Conservation (phyloP, 1,140 invertebrate species). For the Drosophila ficusphila region DNA sequence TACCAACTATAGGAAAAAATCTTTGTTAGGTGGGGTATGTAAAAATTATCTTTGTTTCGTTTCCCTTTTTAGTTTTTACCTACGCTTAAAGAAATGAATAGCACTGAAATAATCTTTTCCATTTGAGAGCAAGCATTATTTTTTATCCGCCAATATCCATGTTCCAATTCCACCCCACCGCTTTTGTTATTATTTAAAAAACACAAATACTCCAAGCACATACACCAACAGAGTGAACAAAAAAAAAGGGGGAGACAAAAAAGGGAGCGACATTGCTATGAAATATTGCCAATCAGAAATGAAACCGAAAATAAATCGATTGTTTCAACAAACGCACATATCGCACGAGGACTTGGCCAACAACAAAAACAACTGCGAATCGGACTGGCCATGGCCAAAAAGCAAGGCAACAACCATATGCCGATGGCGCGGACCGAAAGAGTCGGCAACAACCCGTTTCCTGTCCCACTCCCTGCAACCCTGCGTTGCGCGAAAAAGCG, state of each 20-base stretch:
- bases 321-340: slow-evolving; percentile 71
- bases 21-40: no score
- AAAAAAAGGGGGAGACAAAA: slow-evolving; percentile 11
- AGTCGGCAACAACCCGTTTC: slow-evolving; percentile 11
- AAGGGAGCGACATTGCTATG: slow-evolving; percentile 58
- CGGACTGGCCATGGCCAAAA: slow-evolving; percentile 27
- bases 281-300: slow-evolving; percentile 83
- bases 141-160: not conserved
- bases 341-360: slow-evolving; percentile 35
- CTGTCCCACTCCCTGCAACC: slow-evolving; percentile 36
- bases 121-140: slow-evolving; percentile 3
- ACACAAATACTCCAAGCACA: slow-evolving; percentile 27
- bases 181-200: slow-evolving; percentile 38
- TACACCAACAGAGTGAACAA: slow-evolving; percentile 17
- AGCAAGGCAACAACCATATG: slow-evolving; percentile 45
- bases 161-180: not conserved
- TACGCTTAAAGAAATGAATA: no score
- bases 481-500: slow-evolving; percentile 61
- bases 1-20: no score
- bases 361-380: slow-evolving; percentile 41
- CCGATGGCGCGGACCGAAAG: slow-evolving; percentile 15
- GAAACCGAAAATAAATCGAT: slow-evolving; percentile 84
- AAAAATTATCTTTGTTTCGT: no score
- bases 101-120: not conserved
- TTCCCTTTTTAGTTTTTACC: no score